A percentile compares a stretch with the other conserved stretches of the same genome.
Evolutionary conservation across 2,113 vertebrate genomes (phyloP).

Genomic region (Mobula hypostoma): DNA sequence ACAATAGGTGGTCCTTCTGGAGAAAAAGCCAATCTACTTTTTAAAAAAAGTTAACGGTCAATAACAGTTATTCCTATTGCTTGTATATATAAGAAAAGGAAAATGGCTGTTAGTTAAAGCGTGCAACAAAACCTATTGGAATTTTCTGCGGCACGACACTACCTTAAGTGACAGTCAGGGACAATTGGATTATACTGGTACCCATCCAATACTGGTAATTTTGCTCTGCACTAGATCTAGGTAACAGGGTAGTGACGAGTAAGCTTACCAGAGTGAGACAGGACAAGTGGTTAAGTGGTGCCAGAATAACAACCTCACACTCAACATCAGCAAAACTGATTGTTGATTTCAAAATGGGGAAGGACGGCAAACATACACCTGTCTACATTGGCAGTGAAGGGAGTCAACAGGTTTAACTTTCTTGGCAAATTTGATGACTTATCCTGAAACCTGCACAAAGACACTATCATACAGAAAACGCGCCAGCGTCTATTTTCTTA

Average conservation of each 20-base stretch:
- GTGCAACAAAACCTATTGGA: neutral
- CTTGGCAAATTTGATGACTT: too few species aligned
- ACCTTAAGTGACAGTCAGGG: neutral
- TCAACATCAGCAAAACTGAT: too few species aligned
- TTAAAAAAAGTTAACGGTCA: neutral
- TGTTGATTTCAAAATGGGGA: too few species aligned
- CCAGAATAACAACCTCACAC: too few species aligned
- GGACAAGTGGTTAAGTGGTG: too few species aligned
- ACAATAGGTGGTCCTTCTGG: neutral
- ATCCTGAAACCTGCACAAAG: too few species aligned
- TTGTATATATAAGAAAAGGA: neutral
- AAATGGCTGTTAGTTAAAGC: neutral
- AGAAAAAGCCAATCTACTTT: neutral
- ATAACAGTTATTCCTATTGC: neutral
- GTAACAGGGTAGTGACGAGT: neutral
- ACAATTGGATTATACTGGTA: neutral
- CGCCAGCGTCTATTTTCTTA: too few species aligned
- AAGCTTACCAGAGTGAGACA: too few species aligned
- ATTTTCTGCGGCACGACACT: neutral
- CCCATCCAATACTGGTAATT: neutral
- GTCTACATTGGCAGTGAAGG: too few species aligned
- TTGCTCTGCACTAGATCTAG: neutral
- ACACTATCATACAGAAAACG: too few species aligned
- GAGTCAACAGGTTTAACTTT: too few species aligned
- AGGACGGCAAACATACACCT: too few species aligned